Evolutionary conservation across 2,797 vertebrate species (phyloP).

Genomic region (Decapterus maruadsi): DNA sequence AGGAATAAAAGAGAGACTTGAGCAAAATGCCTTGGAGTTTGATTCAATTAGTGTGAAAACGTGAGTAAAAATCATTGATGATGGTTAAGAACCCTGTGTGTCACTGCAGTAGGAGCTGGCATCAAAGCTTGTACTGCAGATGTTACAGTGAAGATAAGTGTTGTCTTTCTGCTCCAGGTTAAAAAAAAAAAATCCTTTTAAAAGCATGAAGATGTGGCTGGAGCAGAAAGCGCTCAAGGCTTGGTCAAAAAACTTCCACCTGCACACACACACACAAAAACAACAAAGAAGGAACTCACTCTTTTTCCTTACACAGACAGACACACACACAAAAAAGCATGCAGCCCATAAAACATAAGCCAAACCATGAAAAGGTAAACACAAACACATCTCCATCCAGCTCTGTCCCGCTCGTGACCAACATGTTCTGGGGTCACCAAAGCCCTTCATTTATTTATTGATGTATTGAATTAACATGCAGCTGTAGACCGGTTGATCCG

Average conservation of each 20-base stretch:
- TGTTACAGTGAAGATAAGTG: constrained; percentile 5
- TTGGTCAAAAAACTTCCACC: constrained; percentile 21
- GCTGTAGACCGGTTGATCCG: constrained; percentile 11
- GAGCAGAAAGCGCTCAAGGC: constrained; percentile 60
- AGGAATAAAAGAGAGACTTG: constrained; percentile 40
- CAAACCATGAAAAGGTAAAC: constrained; percentile 43
- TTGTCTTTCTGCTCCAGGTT: constrained; percentile 66
- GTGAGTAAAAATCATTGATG: constrained; percentile 55
- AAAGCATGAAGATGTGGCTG: constrained; percentile 30
- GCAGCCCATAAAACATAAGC: constrained; percentile 64
- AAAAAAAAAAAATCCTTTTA: constrained; percentile 12
- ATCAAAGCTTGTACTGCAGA: constrained; percentile 50
- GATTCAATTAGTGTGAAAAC: constrained; percentile 52
- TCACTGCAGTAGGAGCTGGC: constrained; percentile 36
- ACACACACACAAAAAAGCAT: constrained; percentile 56
- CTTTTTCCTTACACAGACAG: not conserved
- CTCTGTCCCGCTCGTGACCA: constrained; percentile 64
- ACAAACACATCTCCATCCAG: constrained; percentile 78
- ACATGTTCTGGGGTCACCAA: constrained; percentile 16
- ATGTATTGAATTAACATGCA: not conserved
- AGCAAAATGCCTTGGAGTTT: constrained; percentile 30
- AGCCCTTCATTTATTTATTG: not conserved
- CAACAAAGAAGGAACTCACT: constrained; percentile 32
- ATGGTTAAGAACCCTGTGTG: constrained; percentile 15
- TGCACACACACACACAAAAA: constrained; percentile 19